phyloP scores from a whole-genome alignment of 2,113 vertebrate genomes.

The Nettapus auritus region DNA sequence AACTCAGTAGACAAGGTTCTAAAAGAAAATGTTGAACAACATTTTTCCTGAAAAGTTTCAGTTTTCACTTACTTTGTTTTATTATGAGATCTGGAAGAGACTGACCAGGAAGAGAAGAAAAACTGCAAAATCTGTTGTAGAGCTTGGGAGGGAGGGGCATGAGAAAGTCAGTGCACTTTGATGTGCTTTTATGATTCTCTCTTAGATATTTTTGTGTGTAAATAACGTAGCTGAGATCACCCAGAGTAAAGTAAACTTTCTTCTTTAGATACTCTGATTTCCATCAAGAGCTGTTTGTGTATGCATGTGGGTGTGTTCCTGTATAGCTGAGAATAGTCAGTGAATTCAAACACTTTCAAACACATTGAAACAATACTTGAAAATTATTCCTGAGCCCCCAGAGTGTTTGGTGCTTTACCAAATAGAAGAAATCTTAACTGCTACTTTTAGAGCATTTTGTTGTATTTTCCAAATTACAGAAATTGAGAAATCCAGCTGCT shows the following conservation, averaged over 20 bases:
- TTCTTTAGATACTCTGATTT: conserved; percentile 39
- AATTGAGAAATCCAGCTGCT: background rate
- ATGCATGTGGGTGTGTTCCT: background rate
- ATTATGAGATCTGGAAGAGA: background rate
- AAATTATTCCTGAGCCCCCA: background rate
- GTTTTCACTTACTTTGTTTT: background rate
- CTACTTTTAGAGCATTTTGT: background rate
- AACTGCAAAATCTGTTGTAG: conserved; percentile 14
- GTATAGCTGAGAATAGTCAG: background rate
- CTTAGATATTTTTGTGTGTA: conserved; percentile 50
- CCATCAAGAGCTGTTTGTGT: conserved; percentile 25
- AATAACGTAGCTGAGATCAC: conserved; percentile 55
- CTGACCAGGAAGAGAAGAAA: background rate
- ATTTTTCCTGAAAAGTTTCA: background rate
- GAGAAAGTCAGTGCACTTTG: conserved; percentile 27
- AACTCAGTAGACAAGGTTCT: background rate
- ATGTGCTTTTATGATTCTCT: conserved; percentile 48
- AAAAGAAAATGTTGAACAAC: background rate
- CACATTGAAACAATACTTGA: background rate
- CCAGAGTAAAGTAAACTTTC: conserved; percentile 46
- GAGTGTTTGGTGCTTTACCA: background rate
- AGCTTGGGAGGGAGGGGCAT: background rate
- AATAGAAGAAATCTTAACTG: background rate
- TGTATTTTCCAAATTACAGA: background rate
- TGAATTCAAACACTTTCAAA: conserved; percentile 20